Evolutionary conservation across 64 coral and sea anemone genomes (phyloP).

Genomic region (Acropora tenuis): DNA sequence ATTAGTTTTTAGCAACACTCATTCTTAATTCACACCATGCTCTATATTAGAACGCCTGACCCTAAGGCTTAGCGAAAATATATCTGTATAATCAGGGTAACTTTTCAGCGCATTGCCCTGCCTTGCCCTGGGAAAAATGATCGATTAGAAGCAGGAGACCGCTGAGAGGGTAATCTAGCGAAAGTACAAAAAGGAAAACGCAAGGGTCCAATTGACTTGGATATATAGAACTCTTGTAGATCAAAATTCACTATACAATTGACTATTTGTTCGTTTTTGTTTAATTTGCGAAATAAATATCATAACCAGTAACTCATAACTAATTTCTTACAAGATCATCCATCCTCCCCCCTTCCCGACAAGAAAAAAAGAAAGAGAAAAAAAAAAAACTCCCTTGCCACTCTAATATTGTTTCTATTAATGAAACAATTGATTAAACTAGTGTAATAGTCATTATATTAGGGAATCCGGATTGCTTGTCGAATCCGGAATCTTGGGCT

Average conservation of each 20-base stretch:
- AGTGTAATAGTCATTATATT: neutral
- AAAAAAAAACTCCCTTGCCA: neutral
- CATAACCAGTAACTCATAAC: constrained; percentile 7
- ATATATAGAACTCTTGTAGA: constrained; percentile 10
- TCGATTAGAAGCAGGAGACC: too few species aligned
- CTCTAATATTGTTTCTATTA: neutral
- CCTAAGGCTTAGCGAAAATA: too few species aligned
- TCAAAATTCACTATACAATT: constrained; percentile 14
- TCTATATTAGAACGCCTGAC: constrained; percentile 13
- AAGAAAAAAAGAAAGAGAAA: neutral
- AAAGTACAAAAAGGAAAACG: too few species aligned
- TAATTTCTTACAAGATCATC: constrained; percentile 14
- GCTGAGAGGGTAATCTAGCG: too few species aligned
- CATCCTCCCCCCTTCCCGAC: neutral
- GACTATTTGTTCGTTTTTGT: constrained; percentile 9
- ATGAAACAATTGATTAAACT: neutral
- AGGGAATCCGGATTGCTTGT: neutral
- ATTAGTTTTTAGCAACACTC: constrained; percentile 7
- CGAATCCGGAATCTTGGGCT: too few species aligned
- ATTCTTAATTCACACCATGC: neutral
- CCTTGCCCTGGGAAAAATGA: neutral
- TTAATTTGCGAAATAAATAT: constrained; percentile 22
- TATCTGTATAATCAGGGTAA: neutral
- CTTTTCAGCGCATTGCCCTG: neutral
- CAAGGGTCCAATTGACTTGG: neutral